Evolutionary conservation across 2,797 vertebrate genomes (phyloP), one percentile per base, ranked within the genome.

Genomic region (Okamejei kenojei): DNA sequence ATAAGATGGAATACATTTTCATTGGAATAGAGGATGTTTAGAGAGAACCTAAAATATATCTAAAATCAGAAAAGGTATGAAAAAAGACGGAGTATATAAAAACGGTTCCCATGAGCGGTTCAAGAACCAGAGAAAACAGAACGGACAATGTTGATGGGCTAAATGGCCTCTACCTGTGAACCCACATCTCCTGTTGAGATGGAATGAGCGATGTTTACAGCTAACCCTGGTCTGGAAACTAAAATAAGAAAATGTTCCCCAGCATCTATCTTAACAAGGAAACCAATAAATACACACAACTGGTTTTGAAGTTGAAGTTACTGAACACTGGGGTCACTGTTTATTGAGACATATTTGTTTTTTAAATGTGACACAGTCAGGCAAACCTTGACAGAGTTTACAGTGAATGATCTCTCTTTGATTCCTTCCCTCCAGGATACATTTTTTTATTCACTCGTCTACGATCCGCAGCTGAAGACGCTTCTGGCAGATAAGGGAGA

Each of bases 381-480:
- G 65, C 29, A 19, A 17, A 32, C 17, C 17, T 88, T 32, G 21
- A 21, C 2, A 4, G n/a, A 82, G 26, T 29, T 74, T 58, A 17
- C 2, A 65, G 17, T 93, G 78, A 80, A 21, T 93, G 93, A 11
- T 65, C 93, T 78, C 54, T 94, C 94, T 45, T 93, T 93, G 94
- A 90, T 94, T 94, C 93, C 94, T 94, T 93, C 29, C 93, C 95
- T 95, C 63, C 95, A 99, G 99, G 99, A 99, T 95, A 98, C 98
- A 93, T 99, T 99, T 97, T 99, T 99, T 96, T 99, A 99, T 96
- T 99, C 98, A 2, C 96, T 99, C 94, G 98, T 99, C 76, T 99
- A 99, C 17, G 99, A 99, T 96, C 98, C 98, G 93, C 98, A 99
- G 94, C 99, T 99, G 95, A 99, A 99, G 96, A 99, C 99, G 17